These are phyloP conservation scores for Aulostomus chinensis DNA, from an alignment of 2,797 vertebrate species.

Conservation along the genomic window DNA sequence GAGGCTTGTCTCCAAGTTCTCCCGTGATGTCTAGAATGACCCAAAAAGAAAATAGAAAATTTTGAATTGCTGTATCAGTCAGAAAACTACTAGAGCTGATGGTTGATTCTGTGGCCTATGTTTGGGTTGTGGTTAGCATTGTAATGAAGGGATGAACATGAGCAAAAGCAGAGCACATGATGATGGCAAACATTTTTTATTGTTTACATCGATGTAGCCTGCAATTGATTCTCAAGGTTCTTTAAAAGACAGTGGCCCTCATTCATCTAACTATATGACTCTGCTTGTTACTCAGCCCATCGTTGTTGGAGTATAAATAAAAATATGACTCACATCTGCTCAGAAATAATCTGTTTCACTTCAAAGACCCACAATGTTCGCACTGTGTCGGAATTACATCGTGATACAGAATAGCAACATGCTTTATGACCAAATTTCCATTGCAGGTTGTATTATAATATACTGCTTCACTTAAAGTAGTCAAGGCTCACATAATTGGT, in stretches of 20 bases:
- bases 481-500: not conserved
- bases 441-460: not conserved
- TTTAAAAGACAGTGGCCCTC: conserved; percentile 26
- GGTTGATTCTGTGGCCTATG: no score
- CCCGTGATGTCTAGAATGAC: no score
- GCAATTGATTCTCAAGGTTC: conserved; percentile 33
- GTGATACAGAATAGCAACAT: not conserved
- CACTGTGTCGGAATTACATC: not conserved
- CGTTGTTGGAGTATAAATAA: conserved; percentile 25
- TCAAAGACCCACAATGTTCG: not conserved
- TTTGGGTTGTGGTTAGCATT: no score
- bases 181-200: no score
- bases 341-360: not conserved
- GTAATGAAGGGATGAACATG: no score
- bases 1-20: no score
- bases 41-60: no score
- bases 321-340: conserved; percentile 2
- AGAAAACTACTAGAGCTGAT: no score
- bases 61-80: no score
- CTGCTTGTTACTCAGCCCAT: conserved; percentile 13
- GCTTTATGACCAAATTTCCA: not conserved
- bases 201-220: no score
- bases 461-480: conserved; percentile 1
- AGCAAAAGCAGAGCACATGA: no score
- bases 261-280: conserved; percentile 22